A percentile compares a stretch with the other conserved stretches of the same genome.
These are phyloP conservation scores for Notechis scutatus DNA, from an alignment of 2,113 vertebrate genomes.

Conservation along the genomic window DNA sequence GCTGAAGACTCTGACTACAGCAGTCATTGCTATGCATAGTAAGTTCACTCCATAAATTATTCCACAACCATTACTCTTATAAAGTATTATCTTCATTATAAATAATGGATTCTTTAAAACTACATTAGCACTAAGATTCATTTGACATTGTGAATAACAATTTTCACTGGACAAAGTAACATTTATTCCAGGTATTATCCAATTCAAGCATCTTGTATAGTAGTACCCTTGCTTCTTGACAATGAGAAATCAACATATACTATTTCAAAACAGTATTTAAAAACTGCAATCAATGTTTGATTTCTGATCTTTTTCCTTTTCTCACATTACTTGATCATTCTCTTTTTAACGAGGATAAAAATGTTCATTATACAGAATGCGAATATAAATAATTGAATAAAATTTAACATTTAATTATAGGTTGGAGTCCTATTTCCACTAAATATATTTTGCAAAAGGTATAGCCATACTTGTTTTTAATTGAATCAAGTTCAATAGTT, in stretches of 20 bases:
- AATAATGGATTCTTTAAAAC: neutral
- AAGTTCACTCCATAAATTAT: neutral
- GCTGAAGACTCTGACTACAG: neutral
- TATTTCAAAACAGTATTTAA: neutral
- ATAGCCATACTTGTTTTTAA: neutral
- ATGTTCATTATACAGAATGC: neutral
- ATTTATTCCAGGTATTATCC: neutral
- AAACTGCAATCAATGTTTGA: neutral
- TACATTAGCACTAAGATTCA: neutral
- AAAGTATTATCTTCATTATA: neutral
- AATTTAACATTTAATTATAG: neutral
- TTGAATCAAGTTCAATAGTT: neutral
- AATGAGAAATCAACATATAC: neutral
- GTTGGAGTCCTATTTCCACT: neutral
- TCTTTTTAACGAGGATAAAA: neutral
- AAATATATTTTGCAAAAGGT: neutral
- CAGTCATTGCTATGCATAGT: neutral
- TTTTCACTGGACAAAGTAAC: fast-evolving
- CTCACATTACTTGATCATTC: neutral
- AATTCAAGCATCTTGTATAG: neutral
- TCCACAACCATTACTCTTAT: neutral
- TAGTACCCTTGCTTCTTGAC: neutral
- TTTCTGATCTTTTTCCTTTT: neutral
- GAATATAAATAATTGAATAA: neutral
- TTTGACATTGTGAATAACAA: fast-evolving